A percentile compares a stretch with the other conserved stretches of the same genome.
Conservation (phyloP, 2,113 vertebrate genomes). For the Orthonyx spaldingii region DNA sequence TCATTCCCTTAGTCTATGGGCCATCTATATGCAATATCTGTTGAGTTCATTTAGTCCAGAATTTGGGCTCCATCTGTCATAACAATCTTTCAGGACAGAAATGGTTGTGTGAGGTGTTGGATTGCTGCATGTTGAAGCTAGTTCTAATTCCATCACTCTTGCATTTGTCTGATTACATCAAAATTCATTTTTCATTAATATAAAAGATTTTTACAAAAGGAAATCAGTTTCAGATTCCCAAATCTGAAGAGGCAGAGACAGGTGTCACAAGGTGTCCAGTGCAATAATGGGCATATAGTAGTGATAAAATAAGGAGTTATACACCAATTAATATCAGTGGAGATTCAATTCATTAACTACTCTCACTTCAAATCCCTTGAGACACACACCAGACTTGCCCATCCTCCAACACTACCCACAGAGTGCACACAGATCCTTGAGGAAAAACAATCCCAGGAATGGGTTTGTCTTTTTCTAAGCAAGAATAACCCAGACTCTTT, state of each 20-base stretch:
- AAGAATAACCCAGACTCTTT: neutral
- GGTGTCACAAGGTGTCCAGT: neutral
- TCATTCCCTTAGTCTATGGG: neutral
- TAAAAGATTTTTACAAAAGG: neutral
- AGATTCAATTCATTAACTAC: neutral
- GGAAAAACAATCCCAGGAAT: neutral
- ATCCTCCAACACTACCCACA: neutral
- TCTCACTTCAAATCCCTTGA: neutral
- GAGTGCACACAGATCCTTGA: neutral
- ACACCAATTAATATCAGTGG: neutral
- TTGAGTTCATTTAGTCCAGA: neutral
- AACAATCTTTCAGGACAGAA: neutral
- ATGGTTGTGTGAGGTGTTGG: neutral
- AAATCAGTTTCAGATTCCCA: neutral
- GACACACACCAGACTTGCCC: neutral
- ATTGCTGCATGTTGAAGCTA: neutral
- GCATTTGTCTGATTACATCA: neutral
- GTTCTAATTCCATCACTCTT: neutral
- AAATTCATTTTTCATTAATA: neutral
- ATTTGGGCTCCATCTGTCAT: neutral
- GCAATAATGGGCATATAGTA: neutral
- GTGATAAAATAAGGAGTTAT: neutral
- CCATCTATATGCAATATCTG: neutral
- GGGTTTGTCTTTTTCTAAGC: neutral
- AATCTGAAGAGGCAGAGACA: neutral